Conservation (phyloP, 2,888 invertebrate genomes). For the Rhabditophanes sp. region DNA sequence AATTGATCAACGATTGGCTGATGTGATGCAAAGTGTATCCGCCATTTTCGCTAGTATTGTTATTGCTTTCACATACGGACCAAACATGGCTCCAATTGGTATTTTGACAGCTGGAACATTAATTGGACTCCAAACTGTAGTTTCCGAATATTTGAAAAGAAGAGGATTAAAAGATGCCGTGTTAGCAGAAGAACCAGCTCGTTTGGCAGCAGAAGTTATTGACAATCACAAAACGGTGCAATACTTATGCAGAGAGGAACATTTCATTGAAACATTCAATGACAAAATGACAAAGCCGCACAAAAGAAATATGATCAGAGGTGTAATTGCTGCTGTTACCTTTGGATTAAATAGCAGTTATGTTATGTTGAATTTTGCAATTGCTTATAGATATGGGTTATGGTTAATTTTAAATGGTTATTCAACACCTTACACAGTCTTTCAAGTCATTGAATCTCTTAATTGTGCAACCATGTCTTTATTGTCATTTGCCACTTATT, state of each 20-base stretch:
- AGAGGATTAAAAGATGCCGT: constrained; percentile 24
- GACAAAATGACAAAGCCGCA: constrained; percentile 18
- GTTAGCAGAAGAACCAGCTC: constrained; percentile 24
- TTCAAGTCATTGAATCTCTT: constrained; percentile 50
- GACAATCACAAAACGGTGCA: constrained; percentile 47
- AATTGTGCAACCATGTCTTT: constrained; percentile 49
- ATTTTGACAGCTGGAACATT: constrained; percentile 19
- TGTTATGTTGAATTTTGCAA: constrained; percentile 29
- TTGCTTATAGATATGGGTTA: constrained; percentile 28
- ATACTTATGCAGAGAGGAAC: constrained; percentile 44
- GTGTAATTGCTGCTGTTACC: constrained; percentile 17
- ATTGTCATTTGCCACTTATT: constrained; percentile 45
- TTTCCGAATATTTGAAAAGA: constrained; percentile 26
- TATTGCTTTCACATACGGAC: constrained; percentile 27
- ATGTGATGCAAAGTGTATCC: constrained; percentile 21
- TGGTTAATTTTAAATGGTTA: constrained; percentile 19
- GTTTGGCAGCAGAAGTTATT: constrained; percentile 46
- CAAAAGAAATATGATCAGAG: constrained; percentile 19
- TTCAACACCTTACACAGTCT: constrained; percentile 26
- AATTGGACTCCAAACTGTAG: constrained; percentile 17
- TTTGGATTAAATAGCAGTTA: constrained; percentile 19
- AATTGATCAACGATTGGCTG: constrained; percentile 30
- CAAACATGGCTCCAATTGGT: constrained; percentile 32
- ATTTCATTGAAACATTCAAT: constrained; percentile 40
- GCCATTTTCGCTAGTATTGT: constrained; percentile 19